Conservation (phyloP, 2,113 vertebrate species). For the Pomatorhinus ruficollis region DNA sequence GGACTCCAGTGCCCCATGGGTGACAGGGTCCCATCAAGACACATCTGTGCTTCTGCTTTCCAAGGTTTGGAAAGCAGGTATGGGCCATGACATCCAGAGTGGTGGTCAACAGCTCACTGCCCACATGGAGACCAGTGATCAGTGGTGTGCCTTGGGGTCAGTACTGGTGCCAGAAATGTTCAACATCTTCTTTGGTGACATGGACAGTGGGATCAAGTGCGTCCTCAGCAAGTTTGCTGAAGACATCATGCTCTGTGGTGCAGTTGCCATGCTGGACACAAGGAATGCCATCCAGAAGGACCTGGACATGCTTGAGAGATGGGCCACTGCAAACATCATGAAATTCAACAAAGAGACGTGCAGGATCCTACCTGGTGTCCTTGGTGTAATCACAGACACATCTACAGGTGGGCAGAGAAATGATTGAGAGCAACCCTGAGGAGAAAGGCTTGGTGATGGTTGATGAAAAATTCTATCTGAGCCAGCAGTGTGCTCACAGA, state of each 20-base stretch:
- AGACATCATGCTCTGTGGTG: fast-evolving
- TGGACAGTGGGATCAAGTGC: too few species aligned
- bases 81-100: background rate
- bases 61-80: background rate
- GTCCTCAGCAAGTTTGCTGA: background rate
- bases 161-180: background rate
- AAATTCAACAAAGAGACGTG: background rate
- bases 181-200: background rate
- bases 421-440: background rate
- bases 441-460: background rate
- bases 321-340: background rate
- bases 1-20: fast-evolving
- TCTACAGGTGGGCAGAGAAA: background rate
- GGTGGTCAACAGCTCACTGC: background rate
- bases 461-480: background rate
- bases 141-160: background rate
- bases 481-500: background rate
- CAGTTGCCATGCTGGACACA: fast-evolving
- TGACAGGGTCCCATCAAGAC: background rate
- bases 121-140: background rate
- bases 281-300: background rate
- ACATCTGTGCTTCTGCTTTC: background rate
- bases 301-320: background rate
- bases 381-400: background rate
- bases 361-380: background rate